Conservation (phyloP, 2,797 vertebrate genomes). For the Pyrocephalus nanus region DNA sequence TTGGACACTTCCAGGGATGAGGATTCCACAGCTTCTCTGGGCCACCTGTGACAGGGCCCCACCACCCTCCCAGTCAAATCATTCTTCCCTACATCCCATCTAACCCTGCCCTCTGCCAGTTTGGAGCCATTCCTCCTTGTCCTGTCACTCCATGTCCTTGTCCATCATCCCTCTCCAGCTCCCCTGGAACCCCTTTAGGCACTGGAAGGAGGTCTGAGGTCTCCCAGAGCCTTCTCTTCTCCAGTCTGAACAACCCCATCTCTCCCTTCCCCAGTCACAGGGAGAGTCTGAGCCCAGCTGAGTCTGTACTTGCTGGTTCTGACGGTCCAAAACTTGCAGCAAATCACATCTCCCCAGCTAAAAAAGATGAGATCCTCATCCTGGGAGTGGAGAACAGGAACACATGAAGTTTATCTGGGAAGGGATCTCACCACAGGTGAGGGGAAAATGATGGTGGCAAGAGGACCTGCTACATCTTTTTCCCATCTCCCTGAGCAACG, state of each 20-base stretch:
- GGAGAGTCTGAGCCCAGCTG: neutral
- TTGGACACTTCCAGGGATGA: neutral
- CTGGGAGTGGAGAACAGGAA: neutral
- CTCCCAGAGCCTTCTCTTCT: neutral
- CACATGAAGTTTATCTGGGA: neutral
- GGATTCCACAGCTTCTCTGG: neutral
- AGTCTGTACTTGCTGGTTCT: neutral
- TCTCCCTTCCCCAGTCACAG: neutral
- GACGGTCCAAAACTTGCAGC: neutral
- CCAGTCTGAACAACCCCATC: neutral
- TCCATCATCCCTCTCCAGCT: neutral
- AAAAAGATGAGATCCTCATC: neutral
- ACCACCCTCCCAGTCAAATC: accelerated
- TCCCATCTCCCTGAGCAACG: neutral
- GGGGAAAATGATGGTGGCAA: no score
- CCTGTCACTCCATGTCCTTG: neutral
- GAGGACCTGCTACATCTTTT: neutral
- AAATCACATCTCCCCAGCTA: neutral
- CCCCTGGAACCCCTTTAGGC: neutral
- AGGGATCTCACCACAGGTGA: no score
- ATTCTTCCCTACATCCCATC: neutral
- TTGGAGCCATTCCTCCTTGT: neutral
- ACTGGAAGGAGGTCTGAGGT: neutral
- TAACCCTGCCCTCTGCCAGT: neutral
- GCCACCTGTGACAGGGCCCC: accelerated